These are phyloP conservation scores for Oncopodura yosiiana DNA, from an alignment of 1,140 invertebrate species.

Conservation along the genomic window DNA sequence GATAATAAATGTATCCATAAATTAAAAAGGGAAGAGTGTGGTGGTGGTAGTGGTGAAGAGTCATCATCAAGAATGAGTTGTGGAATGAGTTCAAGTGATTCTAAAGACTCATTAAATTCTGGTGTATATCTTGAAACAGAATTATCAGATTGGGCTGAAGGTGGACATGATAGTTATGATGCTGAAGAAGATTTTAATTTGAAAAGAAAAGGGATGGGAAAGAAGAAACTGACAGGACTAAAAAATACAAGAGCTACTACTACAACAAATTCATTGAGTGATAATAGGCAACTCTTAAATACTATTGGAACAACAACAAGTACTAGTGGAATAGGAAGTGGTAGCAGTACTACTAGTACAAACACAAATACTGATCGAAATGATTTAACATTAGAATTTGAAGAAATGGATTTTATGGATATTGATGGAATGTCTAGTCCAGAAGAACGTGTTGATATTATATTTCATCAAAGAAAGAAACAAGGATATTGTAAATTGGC, in stretches of 20 bases:
- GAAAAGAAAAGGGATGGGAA: conserved; percentile 36
- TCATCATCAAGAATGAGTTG: too few species aligned
- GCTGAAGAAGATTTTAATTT: conserved; percentile 40
- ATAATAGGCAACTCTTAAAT: too few species aligned
- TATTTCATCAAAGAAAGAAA: conserved; percentile 3
- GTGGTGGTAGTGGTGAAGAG: background rate
- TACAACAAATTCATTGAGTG: too few species aligned
- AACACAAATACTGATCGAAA: background rate
- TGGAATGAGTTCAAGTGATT: conserved; percentile 25
- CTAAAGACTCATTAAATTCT: conserved; percentile 28
- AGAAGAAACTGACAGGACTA: conserved; percentile 16
- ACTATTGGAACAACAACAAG: background rate
- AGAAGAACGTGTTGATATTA: conserved; percentile 25
- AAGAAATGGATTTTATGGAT: conserved; percentile 63
- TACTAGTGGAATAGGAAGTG: background rate
- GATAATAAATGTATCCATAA: conserved; percentile 47
- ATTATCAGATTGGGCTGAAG: conserved; percentile 71
- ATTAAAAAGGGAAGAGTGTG: conserved; percentile 4
- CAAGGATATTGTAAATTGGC: conserved; percentile 23
- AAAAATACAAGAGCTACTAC: background rate
- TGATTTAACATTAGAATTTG: conserved; percentile 39
- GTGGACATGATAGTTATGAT: conserved; percentile 47
- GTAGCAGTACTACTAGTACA: background rate
- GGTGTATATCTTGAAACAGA: conserved; percentile 62
- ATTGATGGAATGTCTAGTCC: conserved; percentile 35